Conservation (phyloP, 2,797 vertebrate genomes). For the Enteromius viviparus region DNA sequence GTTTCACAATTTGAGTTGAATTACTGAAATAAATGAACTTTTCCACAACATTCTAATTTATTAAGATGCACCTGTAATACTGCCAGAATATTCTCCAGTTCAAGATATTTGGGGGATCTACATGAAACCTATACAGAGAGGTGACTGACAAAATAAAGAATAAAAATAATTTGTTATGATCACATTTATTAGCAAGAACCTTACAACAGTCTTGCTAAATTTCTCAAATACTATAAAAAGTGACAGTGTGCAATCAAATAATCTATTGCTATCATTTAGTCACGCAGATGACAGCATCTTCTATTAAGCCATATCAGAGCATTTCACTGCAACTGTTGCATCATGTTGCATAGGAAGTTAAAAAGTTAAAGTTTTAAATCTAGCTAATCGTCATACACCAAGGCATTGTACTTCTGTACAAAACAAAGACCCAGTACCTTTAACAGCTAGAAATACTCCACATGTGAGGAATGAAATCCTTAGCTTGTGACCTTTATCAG, state of each 20-base stretch:
- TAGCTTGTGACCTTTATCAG: constrained; percentile 9
- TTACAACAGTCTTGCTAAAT: not conserved
- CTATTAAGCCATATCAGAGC: not conserved
- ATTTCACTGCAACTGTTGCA: constrained; percentile 17
- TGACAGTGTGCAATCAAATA: not conserved
- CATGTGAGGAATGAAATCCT: constrained; percentile 14
- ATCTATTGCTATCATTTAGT: not conserved
- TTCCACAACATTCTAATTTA: too few relatives aligned
- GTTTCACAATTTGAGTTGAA: too few relatives aligned
- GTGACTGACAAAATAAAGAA: not conserved
- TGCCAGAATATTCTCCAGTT: not conserved
- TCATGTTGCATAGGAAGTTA: not conserved
- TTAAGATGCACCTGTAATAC: not conserved
- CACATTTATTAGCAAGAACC: not conserved
- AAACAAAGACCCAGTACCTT: constrained; percentile 8
- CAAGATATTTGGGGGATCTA: not conserved
- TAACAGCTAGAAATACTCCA: constrained; percentile 6
- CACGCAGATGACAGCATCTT: not conserved
- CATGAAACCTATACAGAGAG: not conserved
- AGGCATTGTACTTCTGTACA: not conserved
- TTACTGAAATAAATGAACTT: too few relatives aligned
- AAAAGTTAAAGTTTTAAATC: not conserved
- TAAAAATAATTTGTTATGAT: not conserved
- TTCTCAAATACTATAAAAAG: not conserved
- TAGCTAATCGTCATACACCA: not conserved